Conservation (phyloP, 2,888 invertebrate genomes). For the Metallyticus violacea region DNA sequence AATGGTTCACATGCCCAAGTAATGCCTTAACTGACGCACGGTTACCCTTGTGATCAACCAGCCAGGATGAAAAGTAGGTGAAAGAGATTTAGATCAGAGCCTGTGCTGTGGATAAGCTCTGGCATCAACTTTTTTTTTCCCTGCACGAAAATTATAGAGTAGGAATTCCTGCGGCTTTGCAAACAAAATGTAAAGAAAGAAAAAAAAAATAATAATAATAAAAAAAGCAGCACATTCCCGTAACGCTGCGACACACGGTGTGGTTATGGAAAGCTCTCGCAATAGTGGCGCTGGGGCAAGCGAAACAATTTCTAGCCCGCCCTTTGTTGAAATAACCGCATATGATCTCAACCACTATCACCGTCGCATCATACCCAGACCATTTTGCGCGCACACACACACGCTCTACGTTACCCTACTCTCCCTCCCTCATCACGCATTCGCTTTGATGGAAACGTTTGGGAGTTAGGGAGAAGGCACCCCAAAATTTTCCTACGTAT, state of each 20-base stretch:
- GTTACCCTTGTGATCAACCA: too few species aligned
- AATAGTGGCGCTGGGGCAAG: background rate
- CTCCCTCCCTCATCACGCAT: background rate
- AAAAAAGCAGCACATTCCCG: too few species aligned
- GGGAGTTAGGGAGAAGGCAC: background rate
- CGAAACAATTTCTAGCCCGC: background rate
- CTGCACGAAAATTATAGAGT: background rate
- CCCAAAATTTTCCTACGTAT: background rate
- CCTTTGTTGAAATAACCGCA: background rate
- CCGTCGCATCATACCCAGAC: too few species aligned
- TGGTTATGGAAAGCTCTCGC: background rate
- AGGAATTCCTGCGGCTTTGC: background rate
- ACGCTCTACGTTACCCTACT: too few species aligned
- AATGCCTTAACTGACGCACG: background rate
- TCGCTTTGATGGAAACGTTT: background rate
- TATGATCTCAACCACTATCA: background rate
- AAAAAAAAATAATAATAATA: too few species aligned
- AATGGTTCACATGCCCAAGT: background rate
- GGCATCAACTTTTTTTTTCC: background rate
- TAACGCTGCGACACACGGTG: too few species aligned
- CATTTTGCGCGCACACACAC: too few species aligned
- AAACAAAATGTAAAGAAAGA: too few species aligned
- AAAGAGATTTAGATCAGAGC: too few species aligned
- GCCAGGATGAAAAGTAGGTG: background rate
- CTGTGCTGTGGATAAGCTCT: too few species aligned